A percentile compares a stretch with the other conserved stretches of the same genome.
Evolutionary conservation across 2,888 invertebrate genomes (phyloP).

Genomic region (Lepidonotus clava): DNA sequence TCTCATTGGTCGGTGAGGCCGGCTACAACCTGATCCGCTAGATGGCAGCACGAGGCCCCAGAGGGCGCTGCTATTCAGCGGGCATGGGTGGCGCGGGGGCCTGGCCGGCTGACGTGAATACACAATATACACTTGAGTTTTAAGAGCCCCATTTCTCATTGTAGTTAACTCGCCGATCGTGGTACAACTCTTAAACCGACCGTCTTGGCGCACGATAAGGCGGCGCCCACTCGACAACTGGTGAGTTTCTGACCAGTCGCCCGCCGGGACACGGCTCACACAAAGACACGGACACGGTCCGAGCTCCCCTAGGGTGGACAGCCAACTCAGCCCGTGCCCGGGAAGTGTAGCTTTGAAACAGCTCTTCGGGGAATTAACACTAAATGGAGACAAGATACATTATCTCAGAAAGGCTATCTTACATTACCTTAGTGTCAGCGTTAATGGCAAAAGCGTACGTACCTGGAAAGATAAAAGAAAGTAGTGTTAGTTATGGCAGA

Average conservation of each 20-base stretch:
- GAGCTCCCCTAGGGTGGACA: too few relatives aligned
- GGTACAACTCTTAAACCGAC: not conserved
- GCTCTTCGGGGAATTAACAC: too few relatives aligned
- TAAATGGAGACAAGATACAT: too few relatives aligned
- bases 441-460: too few relatives aligned
- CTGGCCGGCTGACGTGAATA: slow-evolving; percentile 39
- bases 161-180: slow-evolving; percentile 8
- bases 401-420: not conserved
- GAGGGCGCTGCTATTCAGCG: slow-evolving; percentile 37
- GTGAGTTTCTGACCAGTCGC: not conserved
- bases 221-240: slow-evolving; percentile 22
- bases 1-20: slow-evolving; percentile 5
- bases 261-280: too few relatives aligned
- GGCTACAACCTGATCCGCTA: slow-evolving; percentile 43
- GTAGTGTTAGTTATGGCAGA: too few relatives aligned
- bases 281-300: too few relatives aligned
- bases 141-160: slow-evolving; percentile 23
- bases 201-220: not conserved
- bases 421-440: too few relatives aligned
- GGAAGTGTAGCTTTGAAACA: too few relatives aligned
- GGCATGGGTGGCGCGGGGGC: not conserved
- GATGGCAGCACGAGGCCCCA: slow-evolving; percentile 38
- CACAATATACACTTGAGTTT: slow-evolving; percentile 30
- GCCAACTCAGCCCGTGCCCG: too few relatives aligned
- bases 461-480: too few relatives aligned